A percentile compares a stretch with the other conserved stretches of the same genome.
phyloP scores from a whole-genome alignment of 2,113 vertebrate species.

The Calypte anna region DNA sequence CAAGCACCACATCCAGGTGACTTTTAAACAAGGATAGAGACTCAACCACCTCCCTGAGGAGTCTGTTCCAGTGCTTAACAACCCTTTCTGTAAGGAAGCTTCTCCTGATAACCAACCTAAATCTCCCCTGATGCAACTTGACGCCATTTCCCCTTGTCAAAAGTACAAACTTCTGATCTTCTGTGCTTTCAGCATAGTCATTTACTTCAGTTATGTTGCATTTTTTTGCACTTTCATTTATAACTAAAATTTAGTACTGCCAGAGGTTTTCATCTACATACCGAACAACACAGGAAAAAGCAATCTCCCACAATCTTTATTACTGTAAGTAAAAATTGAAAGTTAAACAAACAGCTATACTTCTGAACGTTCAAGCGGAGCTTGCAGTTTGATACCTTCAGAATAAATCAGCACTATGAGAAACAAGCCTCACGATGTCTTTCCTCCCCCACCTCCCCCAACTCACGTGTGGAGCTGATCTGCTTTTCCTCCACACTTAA shows the following conservation, averaged over 20 bases:
- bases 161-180: not conserved
- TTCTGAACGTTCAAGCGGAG: rapidly evolving
- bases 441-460: rapidly evolving
- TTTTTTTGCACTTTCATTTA: not conserved
- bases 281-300: not conserved
- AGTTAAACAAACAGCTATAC: not conserved
- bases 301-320: not conserved
- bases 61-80: too few species aligned
- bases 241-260: not conserved
- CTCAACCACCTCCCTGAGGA: too few species aligned
- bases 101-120: too few species aligned
- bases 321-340: rapidly evolving
- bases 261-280: not conserved
- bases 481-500: not conserved
- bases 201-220: rapidly evolving
- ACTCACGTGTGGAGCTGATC: not conserved
- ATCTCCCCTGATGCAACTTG: too few species aligned
- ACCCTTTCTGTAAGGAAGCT: too few species aligned
- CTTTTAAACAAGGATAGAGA: too few species aligned
- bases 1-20: too few species aligned
- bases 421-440: not conserved
- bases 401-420: rapidly evolving
- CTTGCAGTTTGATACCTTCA: not conserved
- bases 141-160: too few species aligned
- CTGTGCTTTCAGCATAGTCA: not conserved